A percentile compares a stretch with the other conserved stretches of the same genome.
Evolutionary conservation across 2,113 vertebrate species (phyloP).

Genomic region (Thalassoma bifasciatum): DNA sequence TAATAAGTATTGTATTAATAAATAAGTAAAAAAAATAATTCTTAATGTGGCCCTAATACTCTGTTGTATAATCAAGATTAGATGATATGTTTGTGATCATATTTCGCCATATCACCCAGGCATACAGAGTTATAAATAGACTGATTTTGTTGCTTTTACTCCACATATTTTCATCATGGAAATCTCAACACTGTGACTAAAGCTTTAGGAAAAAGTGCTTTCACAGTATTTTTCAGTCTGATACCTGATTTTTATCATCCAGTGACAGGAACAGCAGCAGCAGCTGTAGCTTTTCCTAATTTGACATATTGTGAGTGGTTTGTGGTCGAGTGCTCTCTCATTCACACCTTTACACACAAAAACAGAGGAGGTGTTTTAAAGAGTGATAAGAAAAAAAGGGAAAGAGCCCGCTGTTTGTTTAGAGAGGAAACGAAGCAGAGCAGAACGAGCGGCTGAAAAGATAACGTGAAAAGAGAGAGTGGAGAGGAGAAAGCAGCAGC

Average conservation of each 20-base stretch:
- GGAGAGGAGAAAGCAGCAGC: constrained; percentile 30
- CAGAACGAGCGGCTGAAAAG: constrained; percentile 59
- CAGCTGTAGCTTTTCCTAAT: constrained; percentile 66
- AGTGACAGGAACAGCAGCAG: constrained; percentile 8
- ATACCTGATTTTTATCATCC: background rate
- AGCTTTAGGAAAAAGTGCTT: background rate
- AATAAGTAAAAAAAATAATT: too few species aligned
- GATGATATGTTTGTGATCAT: too few species aligned
- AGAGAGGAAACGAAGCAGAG: constrained; percentile 53
- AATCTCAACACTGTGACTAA: background rate
- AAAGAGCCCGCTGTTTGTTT: constrained; percentile 60
- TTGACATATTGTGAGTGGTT: constrained; percentile 64
- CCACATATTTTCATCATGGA: background rate
- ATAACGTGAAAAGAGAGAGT: constrained; percentile 49
- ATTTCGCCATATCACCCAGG: too few species aligned
- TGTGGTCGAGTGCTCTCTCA: constrained; percentile 49
- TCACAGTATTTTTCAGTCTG: background rate
- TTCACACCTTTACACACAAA: constrained; percentile 16
- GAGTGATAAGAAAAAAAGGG: constrained; percentile 14
- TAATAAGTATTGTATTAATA: too few species aligned
- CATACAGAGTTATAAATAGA: too few species aligned
- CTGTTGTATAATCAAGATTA: too few species aligned
- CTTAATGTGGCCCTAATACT: too few species aligned
- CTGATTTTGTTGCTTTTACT: too few species aligned
- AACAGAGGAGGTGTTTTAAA: constrained; percentile 48